A percentile compares a stretch with the other conserved stretches of the same genome.
These are phyloP conservation scores for Copidosoma floridanum DNA, from an alignment of 1,140 invertebrate genomes.

Conservation along the genomic window DNA sequence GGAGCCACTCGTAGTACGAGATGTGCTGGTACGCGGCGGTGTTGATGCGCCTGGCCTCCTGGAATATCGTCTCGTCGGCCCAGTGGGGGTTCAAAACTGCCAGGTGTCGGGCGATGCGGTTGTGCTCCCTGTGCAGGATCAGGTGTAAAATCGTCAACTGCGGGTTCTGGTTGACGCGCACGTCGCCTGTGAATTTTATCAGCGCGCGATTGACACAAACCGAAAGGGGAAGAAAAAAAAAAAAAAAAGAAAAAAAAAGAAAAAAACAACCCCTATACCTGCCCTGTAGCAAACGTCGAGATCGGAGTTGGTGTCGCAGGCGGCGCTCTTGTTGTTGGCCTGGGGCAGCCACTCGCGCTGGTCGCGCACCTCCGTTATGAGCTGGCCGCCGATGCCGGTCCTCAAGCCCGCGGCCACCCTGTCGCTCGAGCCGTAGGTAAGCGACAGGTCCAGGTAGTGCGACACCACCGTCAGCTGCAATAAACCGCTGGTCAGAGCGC, in stretches of 20 bases:
- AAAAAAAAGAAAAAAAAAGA: no score
- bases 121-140: constrained; percentile 85
- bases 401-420: constrained; percentile 65
- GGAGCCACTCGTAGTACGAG: constrained; percentile 83
- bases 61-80: constrained; percentile 82
- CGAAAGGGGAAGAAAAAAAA: not conserved
- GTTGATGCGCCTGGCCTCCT: constrained; percentile 79
- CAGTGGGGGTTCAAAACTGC: constrained; percentile 79
- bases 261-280: constrained; percentile 54
- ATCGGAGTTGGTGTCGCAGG: constrained; percentile 58
- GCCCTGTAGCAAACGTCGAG: constrained; percentile 68
- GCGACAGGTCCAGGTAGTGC: constrained; percentile 79
- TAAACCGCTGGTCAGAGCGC: not conserved
- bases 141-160: constrained; percentile 80
- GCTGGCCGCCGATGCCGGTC: constrained; percentile 64
- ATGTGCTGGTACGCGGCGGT: constrained; percentile 82
- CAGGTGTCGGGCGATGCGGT: constrained; percentile 76
- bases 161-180: constrained; percentile 83
- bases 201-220: no score
- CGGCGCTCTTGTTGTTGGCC: constrained; percentile 64
- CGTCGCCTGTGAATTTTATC: constrained; percentile 67
- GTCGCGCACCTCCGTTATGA: constrained; percentile 62
- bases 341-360: constrained; percentile 70
- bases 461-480: constrained; percentile 76
- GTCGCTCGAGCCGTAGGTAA: constrained; percentile 78